phyloP scores from a whole-genome alignment of 2,888 invertebrate species.

The Odontothrips loti region DNA sequence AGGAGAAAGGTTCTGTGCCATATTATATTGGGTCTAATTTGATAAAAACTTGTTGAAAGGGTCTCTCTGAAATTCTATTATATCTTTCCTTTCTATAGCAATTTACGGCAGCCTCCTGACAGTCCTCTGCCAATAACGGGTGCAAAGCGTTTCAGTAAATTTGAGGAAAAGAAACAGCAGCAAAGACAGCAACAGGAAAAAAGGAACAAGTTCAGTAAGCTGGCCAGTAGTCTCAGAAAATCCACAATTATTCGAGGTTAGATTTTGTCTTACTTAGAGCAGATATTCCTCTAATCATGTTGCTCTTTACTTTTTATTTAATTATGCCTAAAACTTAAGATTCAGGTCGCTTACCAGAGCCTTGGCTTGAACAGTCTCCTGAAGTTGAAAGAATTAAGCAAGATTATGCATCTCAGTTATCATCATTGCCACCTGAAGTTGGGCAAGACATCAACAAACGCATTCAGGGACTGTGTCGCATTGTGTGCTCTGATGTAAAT shows the following conservation, averaged over 20 bases:
- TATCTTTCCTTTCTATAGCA: not conserved
- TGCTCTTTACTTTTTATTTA: not conserved
- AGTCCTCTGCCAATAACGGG: constrained; percentile 48
- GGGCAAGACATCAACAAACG: constrained; percentile 64
- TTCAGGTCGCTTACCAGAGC: constrained; percentile 46
- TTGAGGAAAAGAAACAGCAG: constrained; percentile 79
- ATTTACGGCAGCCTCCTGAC: constrained; percentile 33
- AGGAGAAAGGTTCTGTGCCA: constrained; percentile 36
- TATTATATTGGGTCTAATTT: not conserved
- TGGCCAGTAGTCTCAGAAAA: constrained; percentile 68
- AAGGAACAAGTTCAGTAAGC: constrained; percentile 69
- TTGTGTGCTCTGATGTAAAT: constrained; percentile 42
- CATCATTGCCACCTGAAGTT: constrained; percentile 45
- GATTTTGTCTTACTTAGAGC: constrained; percentile 25
- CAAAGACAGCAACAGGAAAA: constrained; percentile 75
- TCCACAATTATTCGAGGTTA: constrained; percentile 59
- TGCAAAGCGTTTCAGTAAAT: constrained; percentile 65
- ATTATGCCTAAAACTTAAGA: constrained; percentile 42
- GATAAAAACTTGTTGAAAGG: not conserved
- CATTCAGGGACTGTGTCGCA: constrained; percentile 61
- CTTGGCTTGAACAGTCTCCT: constrained; percentile 46
- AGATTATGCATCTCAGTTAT: constrained; percentile 51
- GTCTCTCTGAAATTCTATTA: too few species aligned
- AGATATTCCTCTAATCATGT: constrained; percentile 3
- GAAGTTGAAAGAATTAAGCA: constrained; percentile 44